Percentiles rank a stretch among this genome's conserved stretches.
Conservation (phyloP, 2,888 invertebrate species). For the Acleris laterana region DNA sequence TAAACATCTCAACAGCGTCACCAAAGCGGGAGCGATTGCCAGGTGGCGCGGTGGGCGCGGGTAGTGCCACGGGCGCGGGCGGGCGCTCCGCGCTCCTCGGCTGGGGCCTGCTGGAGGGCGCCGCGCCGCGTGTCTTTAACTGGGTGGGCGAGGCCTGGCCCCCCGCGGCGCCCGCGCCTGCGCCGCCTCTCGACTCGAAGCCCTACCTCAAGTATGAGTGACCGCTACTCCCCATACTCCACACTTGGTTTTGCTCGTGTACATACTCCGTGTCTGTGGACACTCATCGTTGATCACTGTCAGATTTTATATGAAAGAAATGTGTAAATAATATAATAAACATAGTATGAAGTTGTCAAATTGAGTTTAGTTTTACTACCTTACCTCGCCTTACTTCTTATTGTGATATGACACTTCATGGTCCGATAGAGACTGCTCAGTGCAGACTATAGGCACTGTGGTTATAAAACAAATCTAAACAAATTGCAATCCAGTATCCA, state of each 20-base stretch:
- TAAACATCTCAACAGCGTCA: constrained; percentile 94
- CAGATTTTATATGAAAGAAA: constrained; percentile 75
- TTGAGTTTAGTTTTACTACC: constrained; percentile 19
- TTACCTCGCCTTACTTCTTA: neutral
- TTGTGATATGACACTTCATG: neutral
- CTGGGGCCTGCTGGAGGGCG: constrained; percentile 66
- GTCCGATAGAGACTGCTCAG: too few relatives aligned
- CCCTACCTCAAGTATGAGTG: constrained; percentile 81
- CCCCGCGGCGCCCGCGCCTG: constrained; percentile 50
- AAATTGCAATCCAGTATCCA: too few relatives aligned
- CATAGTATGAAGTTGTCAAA: constrained; percentile 55
- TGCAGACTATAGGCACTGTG: too few relatives aligned
- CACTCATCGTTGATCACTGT: constrained; percentile 64
- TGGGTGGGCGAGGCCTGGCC: constrained; percentile 58
- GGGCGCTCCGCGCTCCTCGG: constrained; percentile 54
- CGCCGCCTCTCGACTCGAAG: constrained; percentile 62
- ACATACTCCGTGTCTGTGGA: constrained; percentile 40
- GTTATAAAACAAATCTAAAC: too few relatives aligned
- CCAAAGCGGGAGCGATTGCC: constrained; percentile 87
- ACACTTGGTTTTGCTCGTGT: constrained; percentile 33
- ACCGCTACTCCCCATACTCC: constrained; percentile 45
- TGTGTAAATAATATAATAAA: constrained; percentile 75
- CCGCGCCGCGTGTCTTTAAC: constrained; percentile 54
- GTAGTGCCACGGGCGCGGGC: constrained; percentile 15
- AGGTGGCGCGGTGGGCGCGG: constrained; percentile 31